These are phyloP conservation scores for Linhomoeus sp. DNA, from an alignment of 2,888 invertebrate genomes.

Conservation along the genomic window DNA sequence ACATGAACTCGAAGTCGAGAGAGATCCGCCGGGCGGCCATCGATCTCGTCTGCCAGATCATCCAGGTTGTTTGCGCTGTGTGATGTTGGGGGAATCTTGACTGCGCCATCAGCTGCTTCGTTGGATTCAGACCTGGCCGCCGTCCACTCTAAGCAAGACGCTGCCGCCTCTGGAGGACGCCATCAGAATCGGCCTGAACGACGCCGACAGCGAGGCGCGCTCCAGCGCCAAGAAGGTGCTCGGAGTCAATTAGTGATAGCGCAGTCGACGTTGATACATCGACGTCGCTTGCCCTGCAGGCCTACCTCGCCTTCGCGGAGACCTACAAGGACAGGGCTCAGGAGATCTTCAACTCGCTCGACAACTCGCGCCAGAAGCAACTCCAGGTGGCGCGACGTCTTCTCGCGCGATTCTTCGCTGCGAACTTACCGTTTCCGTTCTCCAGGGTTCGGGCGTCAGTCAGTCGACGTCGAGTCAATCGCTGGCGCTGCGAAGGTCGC, in stretches of 20 bases:
- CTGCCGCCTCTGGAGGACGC: constrained; percentile 55
- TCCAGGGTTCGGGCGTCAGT: too few relatives aligned
- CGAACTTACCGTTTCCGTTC: too few relatives aligned
- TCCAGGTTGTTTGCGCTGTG: too few relatives aligned
- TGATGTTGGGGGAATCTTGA: too few relatives aligned
- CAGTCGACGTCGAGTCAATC: too few relatives aligned
- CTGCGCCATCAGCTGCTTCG: neutral
- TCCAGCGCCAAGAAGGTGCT: constrained; percentile 46
- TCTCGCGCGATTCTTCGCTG: too few relatives aligned
- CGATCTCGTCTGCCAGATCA: neutral
- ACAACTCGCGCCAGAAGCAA: neutral
- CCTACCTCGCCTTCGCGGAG: too few relatives aligned
- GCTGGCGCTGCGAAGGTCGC: neutral
- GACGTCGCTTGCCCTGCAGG: neutral
- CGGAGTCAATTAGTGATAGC: neutral
- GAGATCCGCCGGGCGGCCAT: constrained; percentile 49
- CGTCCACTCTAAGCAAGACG: constrained; percentile 58
- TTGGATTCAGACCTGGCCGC: constrained; percentile 59
- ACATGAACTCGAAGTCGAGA: constrained; percentile 5
- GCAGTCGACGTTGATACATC: neutral
- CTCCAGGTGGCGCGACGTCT: neutral
- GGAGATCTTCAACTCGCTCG: neutral
- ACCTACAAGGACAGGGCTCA: too few relatives aligned
- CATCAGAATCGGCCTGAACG: constrained; percentile 55
- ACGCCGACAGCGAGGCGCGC: constrained; percentile 78